A percentile compares a stretch with the other conserved stretches of the same genome.
Evolutionary conservation across 2,888 invertebrate genomes (phyloP).

Genomic region (Norana najaformis): DNA sequence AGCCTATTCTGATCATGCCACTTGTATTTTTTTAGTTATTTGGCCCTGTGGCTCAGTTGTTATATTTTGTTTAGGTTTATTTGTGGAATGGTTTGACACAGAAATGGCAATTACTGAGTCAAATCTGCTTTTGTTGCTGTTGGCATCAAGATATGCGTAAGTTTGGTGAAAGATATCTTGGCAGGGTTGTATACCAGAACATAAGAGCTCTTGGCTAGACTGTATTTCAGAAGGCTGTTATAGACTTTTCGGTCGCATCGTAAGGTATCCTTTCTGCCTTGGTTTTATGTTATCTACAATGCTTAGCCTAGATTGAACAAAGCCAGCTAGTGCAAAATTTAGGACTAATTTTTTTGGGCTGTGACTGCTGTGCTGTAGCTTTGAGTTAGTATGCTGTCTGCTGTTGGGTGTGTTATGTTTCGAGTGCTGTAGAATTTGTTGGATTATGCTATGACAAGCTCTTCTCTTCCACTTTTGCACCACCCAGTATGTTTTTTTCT

Average conservation of each 20-base stretch:
- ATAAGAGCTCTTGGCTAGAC: not conserved
- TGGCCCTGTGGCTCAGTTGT: not conserved
- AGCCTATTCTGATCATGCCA: not conserved
- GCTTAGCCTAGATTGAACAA: not conserved
- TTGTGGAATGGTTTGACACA: not conserved
- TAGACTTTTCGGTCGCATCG: not conserved
- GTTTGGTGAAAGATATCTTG: not conserved
- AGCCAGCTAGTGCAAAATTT: not conserved
- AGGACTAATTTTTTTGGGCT: not conserved
- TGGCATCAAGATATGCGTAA: not conserved
- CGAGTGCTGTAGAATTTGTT: not conserved
- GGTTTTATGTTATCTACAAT: not conserved
- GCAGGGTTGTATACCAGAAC: constrained; percentile 13
- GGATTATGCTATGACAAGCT: not conserved
- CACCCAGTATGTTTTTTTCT: not conserved
- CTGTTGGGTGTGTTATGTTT: not conserved
- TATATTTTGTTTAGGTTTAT: not conserved
- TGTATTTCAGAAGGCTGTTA: not conserved
- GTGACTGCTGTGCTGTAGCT: too few relatives aligned
- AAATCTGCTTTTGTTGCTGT: not conserved
- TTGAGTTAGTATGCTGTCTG: too few relatives aligned
- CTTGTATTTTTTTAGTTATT: not conserved
- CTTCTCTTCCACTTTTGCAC: not conserved
- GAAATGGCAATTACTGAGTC: not conserved
- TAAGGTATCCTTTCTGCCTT: not conserved